Base-by-base conservation (phyloP, 92 coral and sea anemone species). In the Paragorgia papillata region DNA sequence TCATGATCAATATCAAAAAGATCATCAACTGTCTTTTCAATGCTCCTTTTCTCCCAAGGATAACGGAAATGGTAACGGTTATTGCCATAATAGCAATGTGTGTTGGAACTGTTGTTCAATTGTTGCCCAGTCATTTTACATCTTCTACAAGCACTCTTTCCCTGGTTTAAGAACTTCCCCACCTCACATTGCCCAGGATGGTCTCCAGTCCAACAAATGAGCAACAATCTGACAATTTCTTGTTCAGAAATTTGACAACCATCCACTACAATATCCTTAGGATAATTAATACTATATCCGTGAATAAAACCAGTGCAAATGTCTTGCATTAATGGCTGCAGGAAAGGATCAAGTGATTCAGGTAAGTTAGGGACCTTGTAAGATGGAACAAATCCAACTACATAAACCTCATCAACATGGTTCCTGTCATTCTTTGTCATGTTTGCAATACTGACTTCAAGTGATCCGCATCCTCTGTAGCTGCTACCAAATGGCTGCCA, bases 121-220 rank as follows among this genome's bases (percentile, higher is more conserved):
- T 79, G 82, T 76, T 69, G 80, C n/a, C 90, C 85, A 74, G 49
- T 61, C 29, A 85, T 48, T 66, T 89, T 85, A 58, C 85, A 80
- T 62, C 90, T 68, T 74, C 94, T 83, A 54, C 92, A 88, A 56
- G 69, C 83, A 78, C 81, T 75, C 71, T 85, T 84, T 7, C 92
- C 86, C 58, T 82, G 90, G 55, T 88, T 64, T 1, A 89, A 50
- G 26, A 85, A 73, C 71, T 89, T 85, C 14, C 92, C 89, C 26
- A 82, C 56, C 35, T 85, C 89, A 82, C 92, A 88, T 44, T 77
- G 87, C 18, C 85, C 89, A 48, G 92, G 92, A 73, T 85, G 87
- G 62, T 88, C 92, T 21, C 69, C 92, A 56, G 92, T 57, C 84
- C 85, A 88, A 34, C 92, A 85, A 51, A 51, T 51, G 20, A 51